Evolutionary conservation across 2,113 vertebrate species (phyloP).

Genomic region (Riparia riparia): DNA sequence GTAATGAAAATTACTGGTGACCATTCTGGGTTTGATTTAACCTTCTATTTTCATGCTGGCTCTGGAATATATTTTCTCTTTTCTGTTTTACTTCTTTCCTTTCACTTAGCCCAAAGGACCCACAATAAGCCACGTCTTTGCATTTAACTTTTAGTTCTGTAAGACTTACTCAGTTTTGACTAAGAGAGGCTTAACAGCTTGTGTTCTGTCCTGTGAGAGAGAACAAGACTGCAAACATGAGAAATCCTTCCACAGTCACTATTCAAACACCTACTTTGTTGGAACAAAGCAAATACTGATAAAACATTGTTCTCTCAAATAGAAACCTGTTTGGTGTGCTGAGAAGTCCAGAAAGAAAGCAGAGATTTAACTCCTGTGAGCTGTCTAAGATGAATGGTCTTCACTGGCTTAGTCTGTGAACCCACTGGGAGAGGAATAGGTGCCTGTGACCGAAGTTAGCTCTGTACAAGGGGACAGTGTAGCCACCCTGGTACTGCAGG

Average conservation of each 20-base stretch:
- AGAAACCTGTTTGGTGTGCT: conserved; percentile 1
- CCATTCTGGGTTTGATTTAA: neutral
- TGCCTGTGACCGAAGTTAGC: neutral
- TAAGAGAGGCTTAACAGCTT: neutral
- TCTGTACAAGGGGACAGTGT: neutral
- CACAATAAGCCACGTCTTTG: neutral
- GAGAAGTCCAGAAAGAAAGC: neutral
- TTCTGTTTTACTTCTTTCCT: neutral
- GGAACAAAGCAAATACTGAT: conserved; percentile 18
- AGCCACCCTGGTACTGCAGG: neutral
- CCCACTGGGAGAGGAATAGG: neutral
- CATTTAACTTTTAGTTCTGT: neutral
- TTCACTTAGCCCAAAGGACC: neutral
- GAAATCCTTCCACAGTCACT: neutral
- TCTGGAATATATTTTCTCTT: neutral
- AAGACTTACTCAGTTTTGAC: neutral
- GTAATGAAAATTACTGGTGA: neutral
- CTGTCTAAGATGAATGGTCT: neutral
- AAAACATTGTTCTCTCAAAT: conserved; percentile 14
- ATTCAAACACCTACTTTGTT: conserved; percentile 25
- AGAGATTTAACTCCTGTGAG: neutral
- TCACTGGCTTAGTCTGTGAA: neutral
- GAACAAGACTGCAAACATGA: neutral
- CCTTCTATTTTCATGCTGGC: neutral
- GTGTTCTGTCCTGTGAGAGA: neutral